phyloP scores from a whole-genome alignment of 2,797 vertebrate genomes.

The Pangasius macronema region DNA sequence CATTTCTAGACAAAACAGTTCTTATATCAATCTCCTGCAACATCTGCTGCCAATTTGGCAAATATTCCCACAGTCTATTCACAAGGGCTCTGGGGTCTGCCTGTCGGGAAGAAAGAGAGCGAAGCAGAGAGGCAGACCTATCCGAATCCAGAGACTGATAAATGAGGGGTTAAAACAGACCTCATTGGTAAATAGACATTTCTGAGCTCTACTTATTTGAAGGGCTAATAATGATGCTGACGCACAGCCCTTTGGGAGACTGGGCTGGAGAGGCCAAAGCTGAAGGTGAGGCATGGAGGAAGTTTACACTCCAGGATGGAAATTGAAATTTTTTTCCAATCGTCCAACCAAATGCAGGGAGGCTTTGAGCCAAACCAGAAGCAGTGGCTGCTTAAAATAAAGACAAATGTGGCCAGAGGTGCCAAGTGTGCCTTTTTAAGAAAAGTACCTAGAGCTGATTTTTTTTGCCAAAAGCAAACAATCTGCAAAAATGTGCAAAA shows the following conservation, averaged over 20 bases:
- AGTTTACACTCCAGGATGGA: constrained; percentile 72
- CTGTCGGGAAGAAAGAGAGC: constrained; percentile 36
- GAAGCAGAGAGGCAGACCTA: constrained; percentile 28
- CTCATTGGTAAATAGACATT: constrained; percentile 62
- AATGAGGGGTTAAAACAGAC: constrained; percentile 76
- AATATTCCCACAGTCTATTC: constrained; percentile 78
- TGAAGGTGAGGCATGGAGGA: constrained; percentile 74
- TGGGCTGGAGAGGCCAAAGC: constrained; percentile 65
- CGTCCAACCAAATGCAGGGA: constrained; percentile 66
- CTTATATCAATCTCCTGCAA: constrained; percentile 66
- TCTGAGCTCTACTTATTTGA: constrained; percentile 76
- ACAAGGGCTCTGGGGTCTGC: constrained; percentile 72
- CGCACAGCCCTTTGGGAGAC: constrained; percentile 67
- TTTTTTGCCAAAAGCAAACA: constrained; percentile 32
- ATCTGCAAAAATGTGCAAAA: neutral
- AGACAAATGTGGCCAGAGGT: constrained; percentile 68
- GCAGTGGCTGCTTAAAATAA: constrained; percentile 67
- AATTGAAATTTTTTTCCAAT: constrained; percentile 78
- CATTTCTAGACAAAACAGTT: constrained; percentile 77
- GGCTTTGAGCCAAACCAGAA: constrained; percentile 63
- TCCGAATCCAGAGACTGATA: constrained; percentile 68
- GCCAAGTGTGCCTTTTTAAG: constrained; percentile 56
- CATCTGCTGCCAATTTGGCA: constrained; percentile 80
- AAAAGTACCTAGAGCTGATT: constrained; percentile 40
- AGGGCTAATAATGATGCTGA: constrained; percentile 73